Conservation (phyloP, 2,113 vertebrate genomes). For the Nymphicus hollandicus region DNA sequence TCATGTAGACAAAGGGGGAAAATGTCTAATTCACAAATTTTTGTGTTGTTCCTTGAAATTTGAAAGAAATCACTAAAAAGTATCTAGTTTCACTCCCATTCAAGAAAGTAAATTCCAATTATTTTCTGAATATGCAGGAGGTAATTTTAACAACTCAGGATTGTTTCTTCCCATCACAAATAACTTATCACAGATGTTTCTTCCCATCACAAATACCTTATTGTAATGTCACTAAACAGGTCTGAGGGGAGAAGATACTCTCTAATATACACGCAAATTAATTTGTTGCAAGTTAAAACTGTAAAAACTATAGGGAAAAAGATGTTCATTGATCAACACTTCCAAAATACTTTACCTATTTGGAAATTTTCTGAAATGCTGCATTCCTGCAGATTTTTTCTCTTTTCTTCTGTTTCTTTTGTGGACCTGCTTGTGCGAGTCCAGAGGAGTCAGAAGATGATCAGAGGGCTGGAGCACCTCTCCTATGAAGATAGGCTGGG, state of each 20-base stretch:
- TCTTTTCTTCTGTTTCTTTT: background rate
- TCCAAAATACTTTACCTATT: background rate
- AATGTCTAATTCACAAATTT: background rate
- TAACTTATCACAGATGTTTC: background rate
- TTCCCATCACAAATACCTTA: background rate
- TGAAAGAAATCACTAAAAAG: background rate
- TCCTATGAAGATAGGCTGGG: background rate
- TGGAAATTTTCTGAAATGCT: background rate
- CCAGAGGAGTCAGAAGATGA: background rate
- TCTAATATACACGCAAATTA: background rate
- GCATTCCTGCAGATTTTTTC: background rate
- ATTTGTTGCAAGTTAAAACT: background rate
- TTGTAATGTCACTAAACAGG: background rate
- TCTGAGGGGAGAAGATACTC: background rate
- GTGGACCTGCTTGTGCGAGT: background rate
- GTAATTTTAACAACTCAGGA: background rate
- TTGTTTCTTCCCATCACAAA: background rate
- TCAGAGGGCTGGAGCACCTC: background rate
- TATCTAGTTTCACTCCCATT: background rate
- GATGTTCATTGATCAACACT: background rate
- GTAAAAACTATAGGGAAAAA: background rate
- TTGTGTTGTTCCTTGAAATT: background rate
- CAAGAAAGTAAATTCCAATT: background rate
- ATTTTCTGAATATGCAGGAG: background rate
- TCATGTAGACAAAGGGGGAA: background rate